A percentile compares a stretch with the other conserved stretches of the same genome.
Evolutionary conservation across 2,888 invertebrate species (phyloP).

Genomic region (Harpalus rubripes): DNA sequence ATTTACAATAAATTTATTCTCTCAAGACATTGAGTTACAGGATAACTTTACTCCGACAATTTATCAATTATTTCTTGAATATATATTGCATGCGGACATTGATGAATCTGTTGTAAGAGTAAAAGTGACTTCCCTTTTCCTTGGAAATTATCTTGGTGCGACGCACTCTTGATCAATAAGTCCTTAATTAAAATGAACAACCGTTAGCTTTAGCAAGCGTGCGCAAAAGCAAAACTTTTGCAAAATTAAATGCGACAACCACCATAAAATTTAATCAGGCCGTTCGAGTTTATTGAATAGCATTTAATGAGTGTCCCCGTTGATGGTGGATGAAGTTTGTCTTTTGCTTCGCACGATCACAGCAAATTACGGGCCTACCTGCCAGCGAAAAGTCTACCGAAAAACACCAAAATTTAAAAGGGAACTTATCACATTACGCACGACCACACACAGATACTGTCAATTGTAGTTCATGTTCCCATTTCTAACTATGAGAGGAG

Average conservation of each 20-base stretch:
- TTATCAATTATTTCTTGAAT: too few relatives aligned
- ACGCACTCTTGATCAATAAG: constrained; percentile 60
- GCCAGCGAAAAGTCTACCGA: too few relatives aligned
- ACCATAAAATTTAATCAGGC: constrained; percentile 69
- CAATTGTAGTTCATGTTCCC: too few relatives aligned
- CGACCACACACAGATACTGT: too few relatives aligned
- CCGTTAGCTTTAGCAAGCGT: constrained; percentile 32
- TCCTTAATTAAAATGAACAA: constrained; percentile 62
- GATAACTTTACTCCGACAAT: too few relatives aligned
- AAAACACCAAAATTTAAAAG: neutral
- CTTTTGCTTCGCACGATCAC: constrained; percentile 15
- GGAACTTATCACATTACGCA: too few relatives aligned
- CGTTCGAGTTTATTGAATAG: constrained; percentile 72
- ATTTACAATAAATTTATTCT: too few relatives aligned
- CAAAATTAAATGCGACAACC: constrained; percentile 66
- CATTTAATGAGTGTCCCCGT: constrained; percentile 71
- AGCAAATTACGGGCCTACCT: constrained; percentile 21
- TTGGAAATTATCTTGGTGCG: neutral
- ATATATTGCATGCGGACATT: neutral
- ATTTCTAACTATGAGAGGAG: too few relatives aligned
- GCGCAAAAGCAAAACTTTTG: constrained; percentile 54
- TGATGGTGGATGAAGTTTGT: constrained; percentile 39
- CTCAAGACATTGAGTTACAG: too few relatives aligned
- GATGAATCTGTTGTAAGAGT: neutral
- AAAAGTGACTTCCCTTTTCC: neutral